These are phyloP conservation scores for Malurus splendens DNA, from an alignment of 2,797 vertebrate genomes.

Conservation along the genomic window DNA sequence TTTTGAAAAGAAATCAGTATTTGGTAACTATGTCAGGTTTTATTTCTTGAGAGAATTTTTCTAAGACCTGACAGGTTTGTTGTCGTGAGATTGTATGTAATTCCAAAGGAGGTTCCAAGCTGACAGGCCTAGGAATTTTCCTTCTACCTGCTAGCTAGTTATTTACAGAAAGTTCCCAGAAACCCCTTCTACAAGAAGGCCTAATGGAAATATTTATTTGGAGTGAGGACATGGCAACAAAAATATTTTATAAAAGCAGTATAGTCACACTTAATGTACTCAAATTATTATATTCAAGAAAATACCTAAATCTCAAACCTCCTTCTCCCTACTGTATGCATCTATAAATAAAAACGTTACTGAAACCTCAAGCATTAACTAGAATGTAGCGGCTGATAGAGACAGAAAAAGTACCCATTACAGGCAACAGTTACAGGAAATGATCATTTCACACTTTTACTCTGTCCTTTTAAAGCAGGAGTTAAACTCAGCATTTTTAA, in stretches of 20 bases:
- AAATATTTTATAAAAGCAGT: neutral
- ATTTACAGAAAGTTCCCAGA: neutral
- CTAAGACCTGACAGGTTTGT: neutral
- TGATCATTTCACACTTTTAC: slow-evolving; percentile 68
- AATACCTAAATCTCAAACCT: neutral
- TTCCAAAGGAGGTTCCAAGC: neutral
- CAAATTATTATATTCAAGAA: neutral
- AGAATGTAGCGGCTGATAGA: slow-evolving; percentile 43
- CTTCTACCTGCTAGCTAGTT: neutral
- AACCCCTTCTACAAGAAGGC: neutral
- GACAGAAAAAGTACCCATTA: slow-evolving; percentile 50
- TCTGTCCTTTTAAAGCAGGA: slow-evolving; percentile 54
- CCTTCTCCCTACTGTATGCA: slow-evolving; percentile 13
- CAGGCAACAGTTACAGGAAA: slow-evolving; percentile 72
- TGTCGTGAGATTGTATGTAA: neutral
- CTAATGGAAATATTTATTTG: neutral
- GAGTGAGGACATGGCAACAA: neutral
- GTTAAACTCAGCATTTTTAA: slow-evolving; percentile 17
- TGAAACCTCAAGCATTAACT: slow-evolving; percentile 64
- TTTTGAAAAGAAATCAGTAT: neutral
- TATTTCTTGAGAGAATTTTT: neutral
- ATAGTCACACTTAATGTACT: neutral
- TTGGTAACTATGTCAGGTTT: neutral
- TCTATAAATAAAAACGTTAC: slow-evolving; percentile 4
- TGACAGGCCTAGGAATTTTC: neutral